Base-by-base conservation (phyloP, 23 tunicate genomes). In the Pegea sp. region DNA sequence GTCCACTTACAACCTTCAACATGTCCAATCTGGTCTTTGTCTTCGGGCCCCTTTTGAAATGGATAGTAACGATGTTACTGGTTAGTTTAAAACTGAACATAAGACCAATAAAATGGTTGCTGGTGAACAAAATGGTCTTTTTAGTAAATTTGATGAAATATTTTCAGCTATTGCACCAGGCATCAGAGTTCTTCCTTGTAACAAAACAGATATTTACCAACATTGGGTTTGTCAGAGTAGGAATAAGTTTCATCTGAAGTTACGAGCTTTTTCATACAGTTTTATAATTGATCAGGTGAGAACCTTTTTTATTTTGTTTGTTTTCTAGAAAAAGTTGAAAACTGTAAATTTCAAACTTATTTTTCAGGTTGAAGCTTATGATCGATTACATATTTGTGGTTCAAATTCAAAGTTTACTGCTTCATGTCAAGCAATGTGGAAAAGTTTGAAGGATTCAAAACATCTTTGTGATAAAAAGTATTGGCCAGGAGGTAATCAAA, bases 181-280 rank as follows among this genome's bases (percentile, higher is more conserved):
- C 22, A 55, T 80, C n/a, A 53, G 80, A 20, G 69, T 80, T 2
- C 22, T 52, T 2, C 74, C 72, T 5, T 80, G 93, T 38, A 80
- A 80, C 48, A 28, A 59, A 11, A 43, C 80, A 24, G 80, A 80
- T 44, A 23, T 54, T 7, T 25, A 59, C 3, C 93, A 80, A 54
- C 93, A 80, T 26, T 80, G 93, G 93, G 52, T 66, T 6, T 80
- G 93, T 50, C 68, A 64, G 16, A 60, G 80, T 26, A 71, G 63
- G 24, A 80, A 80, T 51, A 74, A 70, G 5, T 66, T 59, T 55
- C 93, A 71, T 42, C 38, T 80, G 20, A 80, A 80, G 53, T 56
- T 80, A 31, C 30, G 80, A 27, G 42, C 28, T 1, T 69, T 46
- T 49, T 20, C 33, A 5, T 67, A 66, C 60, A 80, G 80, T 43